Conservation (phyloP, 2,888 invertebrate genomes). For the Xanthia togata region DNA sequence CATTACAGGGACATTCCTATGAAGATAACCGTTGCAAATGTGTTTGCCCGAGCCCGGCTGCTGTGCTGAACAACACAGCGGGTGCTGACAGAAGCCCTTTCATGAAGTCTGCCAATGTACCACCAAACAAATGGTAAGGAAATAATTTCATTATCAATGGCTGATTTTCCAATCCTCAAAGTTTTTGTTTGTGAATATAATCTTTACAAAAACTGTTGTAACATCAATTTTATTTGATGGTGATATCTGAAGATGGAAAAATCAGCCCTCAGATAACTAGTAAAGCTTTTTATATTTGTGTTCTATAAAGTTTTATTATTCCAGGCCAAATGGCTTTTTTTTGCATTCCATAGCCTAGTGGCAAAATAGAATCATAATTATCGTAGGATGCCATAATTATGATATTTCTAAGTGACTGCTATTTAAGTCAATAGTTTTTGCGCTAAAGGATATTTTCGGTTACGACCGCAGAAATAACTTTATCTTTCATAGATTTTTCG, state of each 20-base stretch:
- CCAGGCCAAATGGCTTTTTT: too few species aligned
- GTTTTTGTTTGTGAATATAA: neutral
- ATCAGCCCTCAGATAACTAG: neutral
- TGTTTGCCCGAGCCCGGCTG: constrained; percentile 95
- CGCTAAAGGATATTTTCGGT: neutral
- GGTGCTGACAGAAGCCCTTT: constrained; percentile 93
- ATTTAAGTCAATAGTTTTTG: neutral
- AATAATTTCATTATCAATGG: neutral
- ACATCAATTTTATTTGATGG: neutral
- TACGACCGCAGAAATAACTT: too few species aligned
- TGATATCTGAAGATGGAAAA: neutral
- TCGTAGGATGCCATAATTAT: neutral
- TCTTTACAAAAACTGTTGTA: neutral
- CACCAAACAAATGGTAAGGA: constrained; percentile 94
- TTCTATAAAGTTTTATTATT: neutral
- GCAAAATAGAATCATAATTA: neutral
- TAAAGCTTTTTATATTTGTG: neutral
- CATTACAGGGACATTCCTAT: constrained; percentile 87
- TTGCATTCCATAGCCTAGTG: neutral
- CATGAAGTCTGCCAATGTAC: constrained; percentile 93
- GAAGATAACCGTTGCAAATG: constrained; percentile 97
- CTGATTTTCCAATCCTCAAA: neutral
- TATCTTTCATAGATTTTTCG: too few species aligned
- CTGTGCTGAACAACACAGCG: constrained; percentile 92
- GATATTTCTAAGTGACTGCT: neutral